These are phyloP conservation scores for Carlito syrichta DNA, from an alignment of 2,113 vertebrate species.

Conservation along the genomic window DNA sequence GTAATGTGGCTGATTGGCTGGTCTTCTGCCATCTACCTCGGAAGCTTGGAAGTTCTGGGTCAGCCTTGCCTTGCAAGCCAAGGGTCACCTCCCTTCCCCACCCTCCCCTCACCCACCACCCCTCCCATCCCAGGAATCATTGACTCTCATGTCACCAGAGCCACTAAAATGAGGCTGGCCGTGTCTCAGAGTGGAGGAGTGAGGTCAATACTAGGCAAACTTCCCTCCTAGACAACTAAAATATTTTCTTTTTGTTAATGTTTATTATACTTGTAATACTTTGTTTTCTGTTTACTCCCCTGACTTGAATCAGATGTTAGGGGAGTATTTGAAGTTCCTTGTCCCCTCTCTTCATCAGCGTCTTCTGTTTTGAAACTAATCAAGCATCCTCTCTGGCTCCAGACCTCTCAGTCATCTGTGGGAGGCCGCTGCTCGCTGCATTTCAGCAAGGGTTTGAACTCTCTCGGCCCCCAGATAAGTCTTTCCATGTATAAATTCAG, in stretches of 20 bases:
- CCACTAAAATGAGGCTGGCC: background rate
- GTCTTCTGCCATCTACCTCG: background rate
- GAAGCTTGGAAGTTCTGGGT: background rate
- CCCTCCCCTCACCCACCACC: background rate
- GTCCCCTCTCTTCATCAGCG: background rate
- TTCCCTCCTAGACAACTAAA: background rate
- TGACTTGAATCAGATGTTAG: background rate
- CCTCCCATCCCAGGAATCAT: background rate
- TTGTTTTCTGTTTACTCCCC: slow-evolving; percentile 24
- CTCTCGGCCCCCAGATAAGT: background rate
- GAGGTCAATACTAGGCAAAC: background rate
- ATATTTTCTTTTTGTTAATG: background rate
- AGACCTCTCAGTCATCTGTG: background rate
- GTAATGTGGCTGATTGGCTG: accelerated
- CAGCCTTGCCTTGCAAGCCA: background rate
- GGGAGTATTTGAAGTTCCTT: background rate
- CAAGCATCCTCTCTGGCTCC: background rate
- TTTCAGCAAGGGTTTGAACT: background rate
- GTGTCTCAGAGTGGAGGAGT: too few species aligned
- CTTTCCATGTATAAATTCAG: background rate
- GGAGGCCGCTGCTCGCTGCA: background rate
- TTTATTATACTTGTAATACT: background rate
- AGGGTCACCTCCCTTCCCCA: background rate
- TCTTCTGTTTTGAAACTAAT: background rate
- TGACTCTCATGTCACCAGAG: background rate